phyloP scores from a whole-genome alignment of 2,888 invertebrate genomes.

The Pseudanteris insignis region DNA sequence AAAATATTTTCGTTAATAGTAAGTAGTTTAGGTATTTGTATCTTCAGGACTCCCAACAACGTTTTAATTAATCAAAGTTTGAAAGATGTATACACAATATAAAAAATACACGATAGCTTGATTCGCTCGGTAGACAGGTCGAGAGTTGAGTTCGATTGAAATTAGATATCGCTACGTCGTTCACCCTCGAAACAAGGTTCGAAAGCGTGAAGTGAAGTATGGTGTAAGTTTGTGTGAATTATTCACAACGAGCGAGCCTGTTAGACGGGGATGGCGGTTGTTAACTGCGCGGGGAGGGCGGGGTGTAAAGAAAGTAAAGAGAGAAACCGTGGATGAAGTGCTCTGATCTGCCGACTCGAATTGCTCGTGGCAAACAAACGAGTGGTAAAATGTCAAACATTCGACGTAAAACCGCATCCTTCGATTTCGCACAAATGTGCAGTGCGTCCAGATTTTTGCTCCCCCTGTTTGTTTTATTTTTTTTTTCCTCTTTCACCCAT shows the following conservation, averaged over 20 bases:
- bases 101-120: too few species aligned
- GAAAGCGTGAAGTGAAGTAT: constrained; percentile 7
- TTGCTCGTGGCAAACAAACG: constrained; percentile 5
- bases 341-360: neutral
- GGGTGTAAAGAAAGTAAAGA: constrained; percentile 26
- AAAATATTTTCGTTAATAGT: too few species aligned
- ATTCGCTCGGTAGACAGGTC: too few species aligned
- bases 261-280: constrained; percentile 33
- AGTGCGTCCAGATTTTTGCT: constrained; percentile 9
- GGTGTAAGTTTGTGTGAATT: constrained; percentile 19
- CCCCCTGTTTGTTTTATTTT: constrained; percentile 3
- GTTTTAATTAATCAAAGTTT: too few species aligned
- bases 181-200: constrained; percentile 2
- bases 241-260: constrained; percentile 39
- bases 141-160: too few species aligned
- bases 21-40: too few species aligned
- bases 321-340: constrained; percentile 3
- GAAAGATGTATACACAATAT: too few species aligned
- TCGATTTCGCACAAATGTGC: constrained; percentile 10
- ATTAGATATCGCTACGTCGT: too few species aligned
- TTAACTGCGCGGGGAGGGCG: too few species aligned
- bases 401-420: neutral
- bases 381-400: constrained; percentile 3
- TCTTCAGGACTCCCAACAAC: too few species aligned
- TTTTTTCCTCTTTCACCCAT: too few species aligned